Conservation (phyloP, 2,113 vertebrate genomes). For the Megaptera novaeangliae region DNA sequence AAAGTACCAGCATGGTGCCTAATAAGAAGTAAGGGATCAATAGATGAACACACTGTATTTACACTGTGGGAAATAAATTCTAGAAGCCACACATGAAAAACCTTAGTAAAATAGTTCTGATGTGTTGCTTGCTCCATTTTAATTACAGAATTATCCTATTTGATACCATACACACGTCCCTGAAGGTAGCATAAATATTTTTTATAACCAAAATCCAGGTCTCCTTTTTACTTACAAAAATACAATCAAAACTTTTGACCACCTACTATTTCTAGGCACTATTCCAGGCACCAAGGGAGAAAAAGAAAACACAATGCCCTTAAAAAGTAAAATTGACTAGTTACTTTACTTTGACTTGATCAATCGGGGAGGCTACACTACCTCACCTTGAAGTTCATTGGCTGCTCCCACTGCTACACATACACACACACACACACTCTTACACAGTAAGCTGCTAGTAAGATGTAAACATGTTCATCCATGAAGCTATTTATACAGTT, state of each 20-base stretch:
- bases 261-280: neutral
- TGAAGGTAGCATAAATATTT: neutral
- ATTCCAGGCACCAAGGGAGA: neutral
- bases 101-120: neutral
- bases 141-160: neutral
- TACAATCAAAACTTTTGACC: neutral
- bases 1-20: neutral
- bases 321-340: neutral
- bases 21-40: neutral
- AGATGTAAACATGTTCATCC: neutral
- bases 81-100: slow-evolving; percentile 1
- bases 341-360: neutral
- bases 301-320: neutral
- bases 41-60: neutral
- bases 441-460: neutral
- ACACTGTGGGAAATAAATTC: neutral
- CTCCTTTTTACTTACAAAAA: neutral
- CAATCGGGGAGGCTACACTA: neutral
- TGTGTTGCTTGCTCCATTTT: neutral
- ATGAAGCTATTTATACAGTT: neutral
- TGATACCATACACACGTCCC: neutral
- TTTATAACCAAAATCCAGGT: neutral
- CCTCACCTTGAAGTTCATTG: neutral
- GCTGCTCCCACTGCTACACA: neutral
- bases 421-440: neutral